Conservation (phyloP, 1,140 invertebrate species). For the Lasioglossum baleicum region DNA sequence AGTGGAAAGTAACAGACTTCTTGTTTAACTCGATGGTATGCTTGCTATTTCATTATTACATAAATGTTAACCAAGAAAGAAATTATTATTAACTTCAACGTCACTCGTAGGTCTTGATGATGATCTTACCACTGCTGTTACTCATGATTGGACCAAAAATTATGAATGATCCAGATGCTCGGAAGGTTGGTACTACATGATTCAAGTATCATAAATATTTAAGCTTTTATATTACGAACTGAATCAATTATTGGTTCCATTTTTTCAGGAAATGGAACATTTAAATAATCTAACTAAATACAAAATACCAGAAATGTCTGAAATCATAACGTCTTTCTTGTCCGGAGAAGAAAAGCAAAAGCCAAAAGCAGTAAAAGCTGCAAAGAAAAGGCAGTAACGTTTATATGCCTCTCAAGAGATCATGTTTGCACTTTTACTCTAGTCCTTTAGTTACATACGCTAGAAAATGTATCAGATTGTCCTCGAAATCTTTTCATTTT, state of each 20-base stretch:
- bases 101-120: slow-evolving; percentile 90
- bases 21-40: slow-evolving; percentile 96
- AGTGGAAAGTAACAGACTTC: slow-evolving; percentile 97
- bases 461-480: background rate
- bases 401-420: slow-evolving; percentile 16
- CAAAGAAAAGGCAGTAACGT: slow-evolving; percentile 83
- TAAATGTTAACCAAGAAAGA: background rate
- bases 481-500: background rate
- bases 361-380: slow-evolving; percentile 83
- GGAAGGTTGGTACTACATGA: slow-evolving; percentile 81
- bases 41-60: background rate
- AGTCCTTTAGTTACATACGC: slow-evolving; percentile 40
- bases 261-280: slow-evolving; percentile 91
- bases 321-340: slow-evolving; percentile 91
- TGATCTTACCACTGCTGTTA: slow-evolving; percentile 94
- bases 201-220: slow-evolving; percentile 2
- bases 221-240: slow-evolving; percentile 15
- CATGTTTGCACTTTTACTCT: slow-evolving; percentile 49
- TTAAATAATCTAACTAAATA: slow-evolving; percentile 90
- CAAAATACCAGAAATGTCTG: slow-evolving; percentile 94
- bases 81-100: background rate
- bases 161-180: slow-evolving; percentile 98
- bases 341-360: slow-evolving; percentile 84
- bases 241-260: background rate
- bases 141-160: slow-evolving; percentile 97